Percentiles rank a stretch among this genome's conserved stretches.
Evolutionary conservation across 2,113 vertebrate genomes (phyloP).

Genomic region (Pollimyrus isidori): DNA sequence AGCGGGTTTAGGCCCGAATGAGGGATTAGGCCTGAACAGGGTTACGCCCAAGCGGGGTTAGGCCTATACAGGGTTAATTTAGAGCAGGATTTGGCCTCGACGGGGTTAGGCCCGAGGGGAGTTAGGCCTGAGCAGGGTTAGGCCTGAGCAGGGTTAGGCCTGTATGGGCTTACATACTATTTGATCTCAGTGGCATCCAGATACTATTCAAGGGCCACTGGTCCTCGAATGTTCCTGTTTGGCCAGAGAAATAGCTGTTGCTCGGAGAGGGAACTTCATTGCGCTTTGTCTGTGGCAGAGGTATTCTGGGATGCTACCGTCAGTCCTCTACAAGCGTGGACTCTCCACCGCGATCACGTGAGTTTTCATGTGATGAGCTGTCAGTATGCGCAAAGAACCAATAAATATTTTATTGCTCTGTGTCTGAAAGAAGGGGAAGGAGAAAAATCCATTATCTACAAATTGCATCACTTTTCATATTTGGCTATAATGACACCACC

Average conservation of each 20-base stretch:
- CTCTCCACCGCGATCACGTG: background rate
- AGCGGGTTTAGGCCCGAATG: background rate
- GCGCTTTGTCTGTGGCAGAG: background rate
- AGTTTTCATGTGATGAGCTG: background rate
- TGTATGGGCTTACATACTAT: background rate
- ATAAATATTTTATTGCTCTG: constrained; percentile 13
- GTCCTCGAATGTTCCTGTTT: background rate
- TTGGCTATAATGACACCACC: constrained; percentile 15
- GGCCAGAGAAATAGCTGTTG: background rate
- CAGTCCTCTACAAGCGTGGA: background rate
- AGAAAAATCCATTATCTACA: constrained; percentile 4
- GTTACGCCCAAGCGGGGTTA: background rate
- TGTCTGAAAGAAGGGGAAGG: background rate
- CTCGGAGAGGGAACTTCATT: background rate
- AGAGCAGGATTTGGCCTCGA: background rate
- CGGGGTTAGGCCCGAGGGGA: background rate
- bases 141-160: background rate
- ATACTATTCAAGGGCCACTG: background rate
- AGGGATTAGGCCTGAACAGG: background rate
- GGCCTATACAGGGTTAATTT: too few species aligned
- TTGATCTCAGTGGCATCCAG: background rate
- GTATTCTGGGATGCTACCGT: background rate
- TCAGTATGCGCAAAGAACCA: constrained; percentile 2
- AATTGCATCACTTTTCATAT: background rate
- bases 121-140: background rate